A percentile compares a stretch with the other conserved stretches of the same genome.
Conservation (phyloP, 2,888 invertebrate species). For the Lydus trimaculatus region DNA sequence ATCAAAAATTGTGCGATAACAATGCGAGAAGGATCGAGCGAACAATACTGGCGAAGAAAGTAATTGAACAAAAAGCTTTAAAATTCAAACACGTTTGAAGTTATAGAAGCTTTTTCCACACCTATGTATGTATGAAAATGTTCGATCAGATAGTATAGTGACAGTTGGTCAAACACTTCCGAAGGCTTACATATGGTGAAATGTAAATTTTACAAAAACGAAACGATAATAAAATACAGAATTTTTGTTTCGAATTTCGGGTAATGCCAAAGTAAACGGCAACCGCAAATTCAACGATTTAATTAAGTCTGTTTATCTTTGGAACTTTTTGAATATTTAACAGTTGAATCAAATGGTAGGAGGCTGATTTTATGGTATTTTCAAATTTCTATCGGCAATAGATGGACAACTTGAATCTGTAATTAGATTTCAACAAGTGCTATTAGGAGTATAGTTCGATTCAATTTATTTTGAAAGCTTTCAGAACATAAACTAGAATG, state of each 20-base stretch:
- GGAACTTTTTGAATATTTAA: background rate
- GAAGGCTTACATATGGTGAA: conserved; percentile 19
- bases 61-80: conserved; percentile 35
- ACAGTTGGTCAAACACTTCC: conserved; percentile 32
- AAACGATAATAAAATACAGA: background rate
- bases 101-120: conserved; percentile 2
- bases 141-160: conserved; percentile 35
- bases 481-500: background rate
- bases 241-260: background rate
- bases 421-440: background rate
- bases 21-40: conserved; percentile 16
- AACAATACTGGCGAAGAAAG: conserved; percentile 16
- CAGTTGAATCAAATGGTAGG: background rate
- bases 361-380: background rate
- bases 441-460: background rate
- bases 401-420: background rate
- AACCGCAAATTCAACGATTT: conserved; percentile 3
- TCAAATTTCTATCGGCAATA: background rate
- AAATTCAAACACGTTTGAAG: conserved; percentile 22
- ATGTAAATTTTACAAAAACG: background rate
- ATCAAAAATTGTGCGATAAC: conserved; percentile 1
- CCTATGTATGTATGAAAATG: conserved; percentile 25
- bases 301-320: background rate
- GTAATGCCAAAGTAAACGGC: background rate
- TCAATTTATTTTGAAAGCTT: conserved; percentile 1